These are phyloP conservation scores for Lochmaea crataegi DNA, from an alignment of 2,888 invertebrate genomes.

Conservation along the genomic window DNA sequence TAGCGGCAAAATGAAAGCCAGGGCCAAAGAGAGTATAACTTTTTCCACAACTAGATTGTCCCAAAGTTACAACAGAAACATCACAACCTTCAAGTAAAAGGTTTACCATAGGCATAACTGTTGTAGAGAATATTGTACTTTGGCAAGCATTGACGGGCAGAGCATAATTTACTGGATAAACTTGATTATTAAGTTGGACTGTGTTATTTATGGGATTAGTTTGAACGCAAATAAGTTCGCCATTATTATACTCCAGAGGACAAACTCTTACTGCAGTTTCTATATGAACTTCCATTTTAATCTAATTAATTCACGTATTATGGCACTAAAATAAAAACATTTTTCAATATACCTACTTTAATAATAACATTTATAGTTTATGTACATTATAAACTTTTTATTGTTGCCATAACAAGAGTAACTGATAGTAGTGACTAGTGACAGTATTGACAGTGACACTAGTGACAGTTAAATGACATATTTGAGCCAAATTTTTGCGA, in stretches of 20 bases:
- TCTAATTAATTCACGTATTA: not conserved
- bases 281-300: conserved; percentile 76
- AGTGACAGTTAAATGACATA: not conserved
- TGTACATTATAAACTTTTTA: not conserved
- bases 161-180: conserved; percentile 69
- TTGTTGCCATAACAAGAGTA: not conserved
- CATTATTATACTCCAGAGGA: conserved; percentile 67
- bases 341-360: not conserved
- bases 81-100: conserved; percentile 80
- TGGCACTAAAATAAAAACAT: not conserved
- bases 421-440: not conserved
- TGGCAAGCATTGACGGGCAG: conserved; percentile 73
- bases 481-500: too few relatives aligned
- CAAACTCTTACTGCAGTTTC: conserved; percentile 78
- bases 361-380: not conserved
- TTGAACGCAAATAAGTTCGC: conserved; percentile 71
- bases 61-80: conserved; percentile 78
- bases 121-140: conserved; percentile 72
- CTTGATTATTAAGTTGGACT: conserved; percentile 72
- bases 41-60: conserved; percentile 75
- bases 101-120: conserved; percentile 75
- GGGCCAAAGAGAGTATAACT: conserved; percentile 80
- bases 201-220: conserved; percentile 71
- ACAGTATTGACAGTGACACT: not conserved
- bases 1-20: conserved; percentile 71